phyloP scores from a whole-genome alignment of 2,797 vertebrate genomes.

The Avahi laniger region DNA sequence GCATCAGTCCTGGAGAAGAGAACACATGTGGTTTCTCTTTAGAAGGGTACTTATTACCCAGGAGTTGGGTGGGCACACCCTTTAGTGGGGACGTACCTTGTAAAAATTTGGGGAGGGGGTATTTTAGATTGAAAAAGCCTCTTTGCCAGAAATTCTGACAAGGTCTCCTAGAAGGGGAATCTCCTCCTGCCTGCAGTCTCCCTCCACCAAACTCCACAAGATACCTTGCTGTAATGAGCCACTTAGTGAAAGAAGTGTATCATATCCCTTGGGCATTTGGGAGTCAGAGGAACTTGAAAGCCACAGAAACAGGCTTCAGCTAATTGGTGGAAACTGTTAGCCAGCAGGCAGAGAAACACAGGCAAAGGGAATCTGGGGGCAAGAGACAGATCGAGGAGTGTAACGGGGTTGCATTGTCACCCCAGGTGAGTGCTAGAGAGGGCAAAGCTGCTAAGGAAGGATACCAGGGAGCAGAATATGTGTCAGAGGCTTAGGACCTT shows the following conservation, averaged over 20 bases:
- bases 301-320: not conserved
- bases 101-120: not conserved
- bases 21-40: slow-evolving; percentile 29
- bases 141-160: not conserved
- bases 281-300: slow-evolving; percentile 13
- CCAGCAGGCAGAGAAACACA: slow-evolving; percentile 24
- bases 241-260: not conserved
- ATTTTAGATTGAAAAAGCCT: slow-evolving; percentile 14
- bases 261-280: not conserved
- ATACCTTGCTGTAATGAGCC: not conserved
- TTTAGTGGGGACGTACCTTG: not conserved
- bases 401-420: not conserved
- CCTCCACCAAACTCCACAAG: not conserved
- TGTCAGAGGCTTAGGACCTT: not conserved
- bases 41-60: slow-evolving; percentile 25
- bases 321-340: not conserved
- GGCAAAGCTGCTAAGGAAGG: not conserved
- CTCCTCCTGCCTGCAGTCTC: not conserved
- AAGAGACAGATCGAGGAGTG: not conserved
- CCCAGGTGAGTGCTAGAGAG: not conserved
- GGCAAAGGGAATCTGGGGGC: slow-evolving; percentile 23
- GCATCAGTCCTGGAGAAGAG: not conserved
- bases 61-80: not conserved
- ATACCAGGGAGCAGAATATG: not conserved
- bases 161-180: not conserved